A percentile compares a stretch with the other conserved stretches of the same genome.
These are phyloP conservation scores for Henricia sp. DNA, from an alignment of 53 echinoderm and acorn worm genomes.

Conservation along the genomic window DNA sequence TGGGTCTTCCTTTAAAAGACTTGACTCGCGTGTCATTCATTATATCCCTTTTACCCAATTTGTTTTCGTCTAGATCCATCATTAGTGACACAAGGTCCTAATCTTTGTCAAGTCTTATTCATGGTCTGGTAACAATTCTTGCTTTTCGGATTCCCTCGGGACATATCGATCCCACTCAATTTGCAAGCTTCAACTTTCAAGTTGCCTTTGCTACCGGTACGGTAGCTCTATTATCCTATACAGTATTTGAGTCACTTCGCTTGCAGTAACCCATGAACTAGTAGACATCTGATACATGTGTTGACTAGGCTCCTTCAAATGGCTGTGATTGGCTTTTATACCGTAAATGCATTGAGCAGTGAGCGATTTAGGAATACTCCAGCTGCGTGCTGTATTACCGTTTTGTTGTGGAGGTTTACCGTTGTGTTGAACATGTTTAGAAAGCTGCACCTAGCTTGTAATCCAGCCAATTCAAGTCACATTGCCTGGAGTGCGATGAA, in stretches of 20 bases:
- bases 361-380: neutral
- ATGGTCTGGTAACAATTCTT: too few species aligned
- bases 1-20: too few species aligned
- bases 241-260: neutral
- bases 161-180: neutral
- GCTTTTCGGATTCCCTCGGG: too few species aligned
- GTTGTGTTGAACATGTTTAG: neutral
- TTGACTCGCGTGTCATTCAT: too few species aligned
- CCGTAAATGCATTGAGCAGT: neutral
- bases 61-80: too few species aligned
- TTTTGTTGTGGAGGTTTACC: neutral
- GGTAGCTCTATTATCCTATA: neutral
- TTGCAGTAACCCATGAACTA: neutral
- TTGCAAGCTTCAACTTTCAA: neutral
- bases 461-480: neutral
- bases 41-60: too few species aligned
- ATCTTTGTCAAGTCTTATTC: too few species aligned
- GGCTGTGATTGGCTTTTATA: neutral
- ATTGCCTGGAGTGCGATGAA: neutral
- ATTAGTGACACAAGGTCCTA: too few species aligned
- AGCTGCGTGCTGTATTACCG: constrained; percentile 11
- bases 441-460: neutral
- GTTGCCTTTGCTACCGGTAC: neutral
- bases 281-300: neutral
- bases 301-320: too few species aligned